Percentiles rank a stretch among this genome's conserved stretches.
phyloP scores from a whole-genome alignment of 2,113 vertebrate genomes.

The Willisornis vidua region DNA sequence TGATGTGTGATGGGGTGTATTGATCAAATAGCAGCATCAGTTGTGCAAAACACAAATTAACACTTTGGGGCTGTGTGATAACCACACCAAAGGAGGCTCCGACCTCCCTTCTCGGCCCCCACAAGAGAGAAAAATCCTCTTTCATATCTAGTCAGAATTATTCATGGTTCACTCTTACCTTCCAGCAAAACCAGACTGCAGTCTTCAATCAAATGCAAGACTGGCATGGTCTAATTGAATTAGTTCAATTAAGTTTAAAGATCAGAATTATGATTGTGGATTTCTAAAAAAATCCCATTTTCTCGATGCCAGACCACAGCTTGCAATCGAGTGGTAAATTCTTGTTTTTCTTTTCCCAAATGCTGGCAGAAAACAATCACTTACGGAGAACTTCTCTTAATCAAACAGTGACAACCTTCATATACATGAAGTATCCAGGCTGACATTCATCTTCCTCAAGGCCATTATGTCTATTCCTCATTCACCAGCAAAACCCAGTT shows the following conservation, averaged over 20 bases:
- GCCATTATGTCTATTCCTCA: not conserved
- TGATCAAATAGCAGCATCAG: not conserved
- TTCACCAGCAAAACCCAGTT: not conserved
- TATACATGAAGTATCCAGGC: too few species aligned
- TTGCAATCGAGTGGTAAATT: not conserved
- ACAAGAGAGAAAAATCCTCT: not conserved
- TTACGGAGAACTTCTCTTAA: not conserved
- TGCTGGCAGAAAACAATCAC: not conserved
- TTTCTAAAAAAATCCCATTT: not conserved
- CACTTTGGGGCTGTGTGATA: not conserved
- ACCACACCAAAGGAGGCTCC: not conserved
- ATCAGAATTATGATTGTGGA: not conserved
- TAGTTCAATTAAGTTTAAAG: not conserved
- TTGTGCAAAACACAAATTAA: not conserved
- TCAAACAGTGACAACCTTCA: accelerated
- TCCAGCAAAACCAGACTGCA: not conserved
- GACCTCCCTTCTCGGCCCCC: not conserved
- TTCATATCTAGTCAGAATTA: not conserved
- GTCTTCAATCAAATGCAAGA: not conserved
- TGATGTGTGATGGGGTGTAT: not conserved
- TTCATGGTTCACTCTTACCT: not conserved
- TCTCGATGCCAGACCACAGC: not conserved
- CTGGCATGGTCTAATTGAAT: not conserved
- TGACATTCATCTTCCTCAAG: not conserved
- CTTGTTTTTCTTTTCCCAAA: not conserved